Base-by-base conservation (phyloP, 2,888 invertebrate genomes). In the Baronia brevicornis region DNA sequence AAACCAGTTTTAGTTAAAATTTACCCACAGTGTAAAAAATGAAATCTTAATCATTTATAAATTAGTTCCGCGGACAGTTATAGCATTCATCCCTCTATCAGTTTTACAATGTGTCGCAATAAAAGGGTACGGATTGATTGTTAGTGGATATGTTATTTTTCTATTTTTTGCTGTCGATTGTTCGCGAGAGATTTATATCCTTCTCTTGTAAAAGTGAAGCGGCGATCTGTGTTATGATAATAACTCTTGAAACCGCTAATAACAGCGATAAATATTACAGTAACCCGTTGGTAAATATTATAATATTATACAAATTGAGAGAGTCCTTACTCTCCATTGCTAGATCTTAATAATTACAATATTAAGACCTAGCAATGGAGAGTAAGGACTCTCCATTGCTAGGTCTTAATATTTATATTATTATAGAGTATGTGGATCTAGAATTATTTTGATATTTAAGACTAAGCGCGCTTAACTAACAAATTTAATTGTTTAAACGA, bases 11-110 rank as follows among this genome's bases (percentile, higher is more conserved):
- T 43, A 47, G 46, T 47, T 41, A 21, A 40, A 48, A 48, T 55
- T 51, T 49, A 48, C 48, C 49, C 54, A 41, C 39, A 32, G 28
- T 28, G 41, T 44, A 68, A 74, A 75, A 79, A 75, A 61, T 70
- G 63, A 78, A 79, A 75, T 72, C 80, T 84, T 79, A 78, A 84
- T 84, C 64, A 82, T 78, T 84, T 80, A 80, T 78, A 73, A 80
- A 84, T 84, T 84, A 78, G 84, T 67, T 71, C 55, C 72, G 79
- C 71, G 79, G 80, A 80, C 80, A 82, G 75, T 65, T 60, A 59
- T 59, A 54, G 59, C 58, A 65, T 73, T 79, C 79, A 79, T 78
- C 75, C 79, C 73, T 80, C 82, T 80, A 82, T 80, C 74, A 66
- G 60, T 60, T 62, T 55, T 59, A 71, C 74, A 79, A 82, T 80